Evolutionary conservation across 2,888 invertebrate genomes (phyloP), one percentile per base, ranked within the genome.

Genomic region (Macrosiphum euphorbiae): DNA sequence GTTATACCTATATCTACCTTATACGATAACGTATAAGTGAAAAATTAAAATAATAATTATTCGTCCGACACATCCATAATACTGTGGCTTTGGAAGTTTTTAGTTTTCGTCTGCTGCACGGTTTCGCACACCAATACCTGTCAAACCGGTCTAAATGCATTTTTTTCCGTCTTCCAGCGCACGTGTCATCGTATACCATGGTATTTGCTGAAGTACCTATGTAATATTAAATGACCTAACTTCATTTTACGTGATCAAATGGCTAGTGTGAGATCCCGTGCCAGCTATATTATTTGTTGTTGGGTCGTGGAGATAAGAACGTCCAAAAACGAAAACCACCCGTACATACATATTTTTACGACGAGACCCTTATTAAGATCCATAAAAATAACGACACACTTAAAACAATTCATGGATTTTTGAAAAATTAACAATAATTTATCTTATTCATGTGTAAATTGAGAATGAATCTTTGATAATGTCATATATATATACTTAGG

Each of bases 191-290:
- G n/a, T n/a, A n/a, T 67, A 16, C n/a, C n/a, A 5, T 67, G 67
- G n/a, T 67, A 16, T 67, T 67, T 16, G 16, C n/a, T 67, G 67
- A 67, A 67, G 5, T 67, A 67, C 13, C 5, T 5, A 67, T 47
- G 47, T 67, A 67, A n/a, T 67, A 35, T 67, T 67, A n/a, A 67
- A 67, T n/a, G n/a, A 67, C 67, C 67, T 67, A 67, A 67, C 67
- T 13, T n/a, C 3, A 67, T 67, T 67, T 67, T n/a, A 67, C 13
- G 67, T 24, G 67, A 16, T 16, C 16, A 67, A 67, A 67, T n/a
- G n/a, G n/a, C 67, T 67, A 16, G n/a, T 16, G 16, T n/a, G n/a
- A 67, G 67, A n/a, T 67, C 67, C 20, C 5, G n/a, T n/a, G n/a
- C 67, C n/a, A 67, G 13, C 67, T 35, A n/a, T n/a, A 55, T 58